Percentiles rank a stretch among this genome's conserved stretches.
Conservation (phyloP, 1,140 invertebrate genomes). For the Zaprionus kolodkinae region DNA sequence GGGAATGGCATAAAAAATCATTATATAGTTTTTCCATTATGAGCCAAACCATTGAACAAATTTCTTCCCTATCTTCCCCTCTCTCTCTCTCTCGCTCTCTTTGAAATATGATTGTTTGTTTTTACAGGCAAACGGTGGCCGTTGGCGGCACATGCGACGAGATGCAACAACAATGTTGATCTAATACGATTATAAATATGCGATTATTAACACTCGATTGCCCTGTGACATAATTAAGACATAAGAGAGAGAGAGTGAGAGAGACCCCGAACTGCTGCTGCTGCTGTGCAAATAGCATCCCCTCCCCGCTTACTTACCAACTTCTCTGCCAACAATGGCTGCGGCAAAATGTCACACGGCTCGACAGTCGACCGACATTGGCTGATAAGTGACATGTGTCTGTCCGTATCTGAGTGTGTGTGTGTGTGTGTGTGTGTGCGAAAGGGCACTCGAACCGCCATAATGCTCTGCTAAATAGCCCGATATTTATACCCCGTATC, state of each 20-base stretch:
- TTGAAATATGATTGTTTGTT: conserved; percentile 53
- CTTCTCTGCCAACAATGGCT: conserved; percentile 58
- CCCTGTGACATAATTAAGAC: conserved; percentile 79
- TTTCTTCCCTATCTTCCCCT: conserved; percentile 18
- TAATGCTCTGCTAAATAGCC: conserved; percentile 72
- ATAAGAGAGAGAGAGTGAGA: conserved; percentile 35
- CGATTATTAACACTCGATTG: conserved; percentile 83
- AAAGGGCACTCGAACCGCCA: conserved; percentile 46
- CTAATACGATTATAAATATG: conserved; percentile 82
- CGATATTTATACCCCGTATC: conserved; percentile 49
- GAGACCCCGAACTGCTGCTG: conserved; percentile 15
- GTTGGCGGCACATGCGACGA: conserved; percentile 15
- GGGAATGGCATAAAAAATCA: conserved; percentile 70
- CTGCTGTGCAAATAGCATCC: conserved; percentile 54
- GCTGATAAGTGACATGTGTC: conserved; percentile 73
- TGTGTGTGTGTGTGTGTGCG: conserved; percentile 2
- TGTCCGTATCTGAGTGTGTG: conserved; percentile 3
- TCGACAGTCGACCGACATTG: conserved; percentile 53
- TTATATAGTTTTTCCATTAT: conserved; percentile 62
- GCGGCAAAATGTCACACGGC: conserved; percentile 60
- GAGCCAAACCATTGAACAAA: conserved; percentile 75
- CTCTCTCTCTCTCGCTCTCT: conserved; percentile 4
- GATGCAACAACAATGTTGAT: conserved; percentile 44
- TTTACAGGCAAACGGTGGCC: conserved; percentile 38
- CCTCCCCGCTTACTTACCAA: neutral